Base-by-base conservation (phyloP, 1,140 invertebrate genomes). In the Tribolium madens region DNA sequence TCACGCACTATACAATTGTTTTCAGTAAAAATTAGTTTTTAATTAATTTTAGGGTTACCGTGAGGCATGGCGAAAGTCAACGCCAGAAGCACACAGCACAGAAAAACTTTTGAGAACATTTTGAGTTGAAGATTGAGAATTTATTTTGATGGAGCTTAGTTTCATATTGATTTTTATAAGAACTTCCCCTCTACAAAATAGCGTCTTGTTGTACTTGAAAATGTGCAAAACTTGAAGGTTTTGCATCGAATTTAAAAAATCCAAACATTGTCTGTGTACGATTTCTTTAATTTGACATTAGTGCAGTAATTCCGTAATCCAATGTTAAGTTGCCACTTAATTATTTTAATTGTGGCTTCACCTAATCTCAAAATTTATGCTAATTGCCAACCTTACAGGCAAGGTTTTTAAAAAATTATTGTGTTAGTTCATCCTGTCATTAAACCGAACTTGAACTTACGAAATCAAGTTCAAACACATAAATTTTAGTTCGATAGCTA, bases 111-210 rank as follows among this genome's bases (percentile, higher is more conserved):
- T 50, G 46, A 72, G 21, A 12, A 18, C 70, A 72, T 72, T 72
- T 52, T 50, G 10, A 21, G 7, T 9, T 26, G 5, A 14, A 57
- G 7, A 18, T 7, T n/a, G 18, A 14, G 6, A 10, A n/a, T 33
- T n/a, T 10, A 18, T 72, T 72, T 72, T 48, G 47, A 50, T 3
- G 57, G 14, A 64, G 31, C 21, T 33, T 26, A 33, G 9, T 7
- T 31, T 64, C 21, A 13, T 72, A 50, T 33, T 72, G 70, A 72
- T 72, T 72, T 52, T 72, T 72, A 72, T 72, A 72, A 52, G 50
- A 52, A 48, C 46, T 72, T 48, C 70, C 70, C 70, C 70, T 50
- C 70, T 52, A 72, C 70, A 12, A 52, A 31, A 46, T 64, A 64
- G 21, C 4, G 18, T 72, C 17, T 72, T 50, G 70, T 52, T 72